Base-by-base conservation (phyloP, 2,113 vertebrate genomes). In the Reinhardtius hippoglossoides region DNA sequence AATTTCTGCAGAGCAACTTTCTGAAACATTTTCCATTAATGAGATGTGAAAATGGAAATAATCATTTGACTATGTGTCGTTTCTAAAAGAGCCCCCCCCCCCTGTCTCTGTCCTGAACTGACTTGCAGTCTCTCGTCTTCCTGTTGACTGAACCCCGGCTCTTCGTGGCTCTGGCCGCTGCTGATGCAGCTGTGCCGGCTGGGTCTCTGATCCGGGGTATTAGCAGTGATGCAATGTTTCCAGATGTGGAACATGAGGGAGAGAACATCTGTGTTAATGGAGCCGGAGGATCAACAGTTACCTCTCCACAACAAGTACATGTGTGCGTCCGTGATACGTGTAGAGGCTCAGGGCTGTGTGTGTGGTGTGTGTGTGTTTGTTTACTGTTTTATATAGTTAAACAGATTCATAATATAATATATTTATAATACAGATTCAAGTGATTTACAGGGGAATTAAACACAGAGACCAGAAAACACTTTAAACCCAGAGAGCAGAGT, bases 191-290 rank as follows among this genome's bases (percentile, higher is more conserved):
- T 89, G 87, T 78, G 73, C 76, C 71, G 82, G 71, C 75, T 80
- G 83, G 78, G 59, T 82, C 79, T 87, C 71, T 87, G 76, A 90
- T 93, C 92, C 91, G 80, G 88, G 92, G 80, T 81, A 82, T 90
- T 65, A 81, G 85, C 83, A 81, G 88, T 92, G 93, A 94, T 91
- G 93, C 87, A 92, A 94, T 89, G 91, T 94, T 94, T 95, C 94
- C 94, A 95, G 93, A 95, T 95, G 94, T 94, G 93, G 75, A 89
- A 80, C 80, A 85, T 66, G 59, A 31, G 37, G 44, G 27, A 50
- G 24, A 44, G 16, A 46, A 44, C 69, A 31, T 24, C 8, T 26
- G 55, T 14, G 2, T 56, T 70, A 76, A 24, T 76, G 61, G 5
- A 2, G 24, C 12, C 26, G 2, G 13, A 35, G 48, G 20, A 81